Evolutionary conservation across 2,797 vertebrate genomes (phyloP), one percentile per base, ranked within the genome.

Genomic region (Taeniopygia guttata): DNA sequence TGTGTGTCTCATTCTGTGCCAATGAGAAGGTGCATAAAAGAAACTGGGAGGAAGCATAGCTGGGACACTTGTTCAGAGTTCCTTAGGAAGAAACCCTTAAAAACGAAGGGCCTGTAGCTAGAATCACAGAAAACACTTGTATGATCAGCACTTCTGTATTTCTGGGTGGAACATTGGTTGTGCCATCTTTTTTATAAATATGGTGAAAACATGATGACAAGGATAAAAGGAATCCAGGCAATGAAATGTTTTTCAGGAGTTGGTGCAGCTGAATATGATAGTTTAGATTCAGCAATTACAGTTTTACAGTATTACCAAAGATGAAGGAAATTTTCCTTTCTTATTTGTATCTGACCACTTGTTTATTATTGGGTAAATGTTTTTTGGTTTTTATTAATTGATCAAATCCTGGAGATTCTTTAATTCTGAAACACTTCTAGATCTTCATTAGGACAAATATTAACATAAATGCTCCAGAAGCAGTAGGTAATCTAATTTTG

Each of bases 21-120:
- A 7, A 11, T 59, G 10, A 40, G 10, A 67, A 46, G 14, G 5
- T 59, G 9, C 21, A 30, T 38, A 16, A 46, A 67, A 59, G 21
- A 30, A 59, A 18, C 2, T 34, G 34, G 12, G 21, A 52, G 30
- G 10, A 25, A 67, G 8, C 52, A 16, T 19, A 52, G 46, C 34
- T 52, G 54, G 42, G 30, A 30, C 25, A 17, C 10, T 64, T 34
- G 13, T 56, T 64, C 0, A 1, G 34, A 36, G 9, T 14, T 11
- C 9, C 45, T 43, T 66, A 22, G 32, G 60, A 66, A 51, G 15
- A 9, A 27, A 14, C 45, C 7, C 45, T 43, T 66, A 16, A 27
- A 67, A 27, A 59, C 0, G 0, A 52, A 27, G 7, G 6, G 3
- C 9, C 19, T 56, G 4, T 38, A 60, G 17, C 34, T 27, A 43